These are phyloP conservation scores for Sabatieria punctata DNA, from an alignment of 2,888 invertebrate genomes.

Conservation along the genomic window DNA sequence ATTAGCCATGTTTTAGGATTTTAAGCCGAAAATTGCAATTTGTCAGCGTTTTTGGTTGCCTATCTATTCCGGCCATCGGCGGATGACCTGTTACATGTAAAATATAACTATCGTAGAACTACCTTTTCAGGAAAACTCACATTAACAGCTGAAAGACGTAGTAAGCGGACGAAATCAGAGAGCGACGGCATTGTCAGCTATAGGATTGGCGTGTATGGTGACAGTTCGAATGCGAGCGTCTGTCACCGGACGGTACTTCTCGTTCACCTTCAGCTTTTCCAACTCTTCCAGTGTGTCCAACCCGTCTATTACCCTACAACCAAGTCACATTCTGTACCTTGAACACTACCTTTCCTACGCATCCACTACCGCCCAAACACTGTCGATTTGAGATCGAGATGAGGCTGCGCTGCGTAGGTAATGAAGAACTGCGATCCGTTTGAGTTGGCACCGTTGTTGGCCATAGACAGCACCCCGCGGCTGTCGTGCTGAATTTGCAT, in stretches of 20 bases:
- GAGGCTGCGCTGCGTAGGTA: constrained; percentile 77
- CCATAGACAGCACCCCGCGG: constrained; percentile 85
- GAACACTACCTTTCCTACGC: too few species aligned
- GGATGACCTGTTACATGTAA: too few species aligned
- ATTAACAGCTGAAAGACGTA: too few species aligned
- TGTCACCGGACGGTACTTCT: constrained; percentile 69
- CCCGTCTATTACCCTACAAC: constrained; percentile 82
- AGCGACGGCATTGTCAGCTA: constrained; percentile 52
- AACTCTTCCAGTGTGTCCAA: constrained; percentile 84
- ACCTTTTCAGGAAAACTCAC: too few species aligned
- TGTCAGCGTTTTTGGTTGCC: too few species aligned
- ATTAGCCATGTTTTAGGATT: too few species aligned
- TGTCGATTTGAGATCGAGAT: constrained; percentile 90
- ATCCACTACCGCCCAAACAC: constrained; percentile 70
- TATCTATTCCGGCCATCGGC: too few species aligned
- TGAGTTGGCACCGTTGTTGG: constrained; percentile 91
- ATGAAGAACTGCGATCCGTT: constrained; percentile 96
- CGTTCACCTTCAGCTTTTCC: constrained; percentile 81
- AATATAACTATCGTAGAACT: too few species aligned
- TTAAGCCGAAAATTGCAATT: too few species aligned
- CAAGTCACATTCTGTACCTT: background rate
- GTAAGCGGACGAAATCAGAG: too few species aligned
- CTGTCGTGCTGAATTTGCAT: constrained; percentile 48
- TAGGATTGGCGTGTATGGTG: constrained; percentile 93
- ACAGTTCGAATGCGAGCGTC: constrained; percentile 71